Base-by-base conservation (phyloP, 1,140 invertebrate genomes). In the Conus ventricosus region DNA sequence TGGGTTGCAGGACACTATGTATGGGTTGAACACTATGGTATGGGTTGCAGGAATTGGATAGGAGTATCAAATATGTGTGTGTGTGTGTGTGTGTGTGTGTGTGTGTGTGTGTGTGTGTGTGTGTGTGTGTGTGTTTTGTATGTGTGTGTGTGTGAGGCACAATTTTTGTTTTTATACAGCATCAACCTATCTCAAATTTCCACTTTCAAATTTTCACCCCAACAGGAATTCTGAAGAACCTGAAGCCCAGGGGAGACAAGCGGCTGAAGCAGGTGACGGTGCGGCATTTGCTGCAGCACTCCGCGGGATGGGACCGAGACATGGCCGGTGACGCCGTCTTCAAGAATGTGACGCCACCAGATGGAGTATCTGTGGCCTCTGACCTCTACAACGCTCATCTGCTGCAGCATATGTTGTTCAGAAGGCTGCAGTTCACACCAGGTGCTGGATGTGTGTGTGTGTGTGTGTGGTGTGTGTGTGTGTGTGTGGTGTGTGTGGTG, bases 251-350 rank as follows among this genome's bases (percentile, higher is more conserved):
- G 25, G 91, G 92, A 82, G 93, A 93, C 83, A 91, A 92, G 75
- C 87, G 91, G 11, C 60, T 94, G 27, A 76, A 82, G n/a, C 87
- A 83, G 27, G 92, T 94, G 27, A 94, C 92, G 15, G 89, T 94
- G 1, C 87, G 88, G n/a, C 91, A 94, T 78, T 85, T 94, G 27
- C 88, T 94, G 13, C 93, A 93, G 53, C 93, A 94, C 88, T 92
- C 92, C 17, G 92, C 90, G 6, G 93, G 93, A 0, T 94, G 93
- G 93, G 93, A 94, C 80, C 89, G 92, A 13, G 92, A 93, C 57
- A 71, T 87, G 67, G 91, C 87, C 4, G 93, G 92, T 4, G 93
- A 94, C 88, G 89, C 92, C 10, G 91, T 93, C 13, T 92, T 93
- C 84, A 91, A 54, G 55, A 89, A 80, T 2, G 85, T 87, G 67